phyloP scores from a whole-genome alignment of 2,113 vertebrate species.

The Sardina pilchardus region DNA sequence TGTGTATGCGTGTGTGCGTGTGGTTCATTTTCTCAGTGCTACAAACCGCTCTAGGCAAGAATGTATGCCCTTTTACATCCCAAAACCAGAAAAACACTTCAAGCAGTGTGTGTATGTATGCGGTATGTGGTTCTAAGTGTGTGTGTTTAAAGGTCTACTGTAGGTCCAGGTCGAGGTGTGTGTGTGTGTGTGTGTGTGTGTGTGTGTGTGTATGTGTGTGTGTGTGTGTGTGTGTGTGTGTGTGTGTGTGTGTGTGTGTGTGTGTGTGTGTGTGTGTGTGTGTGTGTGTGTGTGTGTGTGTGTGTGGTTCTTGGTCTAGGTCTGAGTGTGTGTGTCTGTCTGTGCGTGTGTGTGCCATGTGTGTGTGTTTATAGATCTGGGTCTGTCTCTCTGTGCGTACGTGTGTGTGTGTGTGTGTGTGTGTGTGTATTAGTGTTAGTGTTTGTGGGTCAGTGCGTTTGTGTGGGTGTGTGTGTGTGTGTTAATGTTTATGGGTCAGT shows the following conservation, averaged over 20 bases:
- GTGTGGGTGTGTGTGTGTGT: background rate
- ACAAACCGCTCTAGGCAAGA: slow-evolving; percentile 22
- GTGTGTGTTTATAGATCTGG: too few species aligned
- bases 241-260: too few species aligned
- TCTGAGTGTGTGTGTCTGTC: too few species aligned
- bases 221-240: too few species aligned
- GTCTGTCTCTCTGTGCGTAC: background rate
- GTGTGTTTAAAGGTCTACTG: too few species aligned
- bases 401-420: background rate
- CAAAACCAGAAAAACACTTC: background rate
- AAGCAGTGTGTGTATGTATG: background rate
- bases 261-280: background rate
- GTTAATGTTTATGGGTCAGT: background rate
- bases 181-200: background rate
- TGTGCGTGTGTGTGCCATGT: background rate
- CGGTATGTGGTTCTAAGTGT: background rate
- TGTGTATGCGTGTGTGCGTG: background rate
- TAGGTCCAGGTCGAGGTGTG: too few species aligned
- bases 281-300: too few species aligned
- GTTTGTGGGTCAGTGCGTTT: background rate
- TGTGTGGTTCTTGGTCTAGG: too few species aligned
- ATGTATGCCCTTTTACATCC: background rate
- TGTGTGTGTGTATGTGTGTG: background rate
- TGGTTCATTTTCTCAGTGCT: background rate
- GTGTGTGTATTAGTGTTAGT: background rate